Conservation (phyloP, 2,888 invertebrate species). For the Anarsia innoxiella region DNA sequence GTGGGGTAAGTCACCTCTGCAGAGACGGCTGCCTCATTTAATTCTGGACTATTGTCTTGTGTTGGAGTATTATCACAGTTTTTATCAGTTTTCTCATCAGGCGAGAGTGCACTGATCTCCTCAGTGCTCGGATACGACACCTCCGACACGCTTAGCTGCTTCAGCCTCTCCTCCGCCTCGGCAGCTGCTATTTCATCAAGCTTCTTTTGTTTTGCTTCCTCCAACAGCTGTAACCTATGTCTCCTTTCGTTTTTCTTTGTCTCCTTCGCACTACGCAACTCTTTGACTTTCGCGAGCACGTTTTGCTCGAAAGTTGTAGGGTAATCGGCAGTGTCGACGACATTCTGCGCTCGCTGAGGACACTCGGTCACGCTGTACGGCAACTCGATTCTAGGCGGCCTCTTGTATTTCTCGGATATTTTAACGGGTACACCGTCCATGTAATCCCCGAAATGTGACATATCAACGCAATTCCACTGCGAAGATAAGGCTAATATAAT, state of each 20-base stretch:
- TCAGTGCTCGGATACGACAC: conserved; percentile 78
- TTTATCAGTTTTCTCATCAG: conserved; percentile 61
- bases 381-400: conserved; percentile 78
- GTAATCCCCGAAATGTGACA: conserved; percentile 74
- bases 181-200: conserved; percentile 67
- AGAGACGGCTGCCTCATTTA: conserved; percentile 22
- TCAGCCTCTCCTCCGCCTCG: conserved; percentile 68
- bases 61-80: conserved; percentile 45
- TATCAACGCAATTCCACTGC: conserved; percentile 42
- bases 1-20: conserved; percentile 33
- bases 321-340: conserved; percentile 69
- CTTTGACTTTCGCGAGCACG: conserved; percentile 81
- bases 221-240: conserved; percentile 75
- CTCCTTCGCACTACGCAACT: conserved; percentile 80
- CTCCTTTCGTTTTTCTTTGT: conserved; percentile 77
- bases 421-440: conserved; percentile 92
- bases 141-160: conserved; percentile 73
- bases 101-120: conserved; percentile 73
- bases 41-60: conserved; percentile 33
- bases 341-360: conserved; percentile 49
- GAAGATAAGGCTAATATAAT: conserved; percentile 38
- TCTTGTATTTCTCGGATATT: conserved; percentile 90
- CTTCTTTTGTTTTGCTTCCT: conserved; percentile 72
- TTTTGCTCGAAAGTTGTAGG: conserved; percentile 82
- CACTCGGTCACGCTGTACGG: conserved; percentile 61